phyloP scores from a whole-genome alignment of 1,140 invertebrate species.

The Brevipalpus yothersi region DNA sequence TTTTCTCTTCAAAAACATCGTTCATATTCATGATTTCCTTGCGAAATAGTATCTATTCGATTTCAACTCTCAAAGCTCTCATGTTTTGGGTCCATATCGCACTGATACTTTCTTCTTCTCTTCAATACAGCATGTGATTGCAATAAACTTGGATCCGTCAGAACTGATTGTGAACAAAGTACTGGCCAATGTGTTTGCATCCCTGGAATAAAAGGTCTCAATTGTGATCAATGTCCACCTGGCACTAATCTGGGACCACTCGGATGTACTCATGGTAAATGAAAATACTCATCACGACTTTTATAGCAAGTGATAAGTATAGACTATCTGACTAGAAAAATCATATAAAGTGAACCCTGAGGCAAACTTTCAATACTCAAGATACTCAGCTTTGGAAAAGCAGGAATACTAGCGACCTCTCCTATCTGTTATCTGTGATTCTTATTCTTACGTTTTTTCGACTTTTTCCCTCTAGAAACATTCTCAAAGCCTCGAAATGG shows the following conservation, averaged over 20 bases:
- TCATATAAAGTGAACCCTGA: too few species aligned
- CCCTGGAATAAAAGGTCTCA: constrained; percentile 38
- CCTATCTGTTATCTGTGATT: too few species aligned
- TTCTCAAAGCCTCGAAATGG: background rate
- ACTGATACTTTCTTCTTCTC: background rate
- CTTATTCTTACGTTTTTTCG: background rate
- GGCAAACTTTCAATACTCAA: too few species aligned
- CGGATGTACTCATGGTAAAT: constrained; percentile 28
- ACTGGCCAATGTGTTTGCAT: constrained; percentile 1
- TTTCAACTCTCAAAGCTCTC: too few species aligned
- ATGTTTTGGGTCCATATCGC: too few species aligned
- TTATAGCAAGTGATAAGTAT: too few species aligned
- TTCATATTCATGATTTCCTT: too few species aligned
- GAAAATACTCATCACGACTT: background rate
- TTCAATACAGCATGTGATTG: background rate
- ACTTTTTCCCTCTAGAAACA: background rate
- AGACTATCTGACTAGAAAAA: too few species aligned
- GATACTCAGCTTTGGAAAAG: too few species aligned
- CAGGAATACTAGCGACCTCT: background rate
- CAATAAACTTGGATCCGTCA: background rate
- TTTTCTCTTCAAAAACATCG: too few species aligned
- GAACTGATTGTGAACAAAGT: constrained; percentile 25
- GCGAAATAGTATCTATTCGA: too few species aligned
- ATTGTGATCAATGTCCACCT: constrained; percentile 53
- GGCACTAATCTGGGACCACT: constrained; percentile 42